Conservation (phyloP, 2,888 invertebrate species). For the Malthinus seriepunctatus region DNA sequence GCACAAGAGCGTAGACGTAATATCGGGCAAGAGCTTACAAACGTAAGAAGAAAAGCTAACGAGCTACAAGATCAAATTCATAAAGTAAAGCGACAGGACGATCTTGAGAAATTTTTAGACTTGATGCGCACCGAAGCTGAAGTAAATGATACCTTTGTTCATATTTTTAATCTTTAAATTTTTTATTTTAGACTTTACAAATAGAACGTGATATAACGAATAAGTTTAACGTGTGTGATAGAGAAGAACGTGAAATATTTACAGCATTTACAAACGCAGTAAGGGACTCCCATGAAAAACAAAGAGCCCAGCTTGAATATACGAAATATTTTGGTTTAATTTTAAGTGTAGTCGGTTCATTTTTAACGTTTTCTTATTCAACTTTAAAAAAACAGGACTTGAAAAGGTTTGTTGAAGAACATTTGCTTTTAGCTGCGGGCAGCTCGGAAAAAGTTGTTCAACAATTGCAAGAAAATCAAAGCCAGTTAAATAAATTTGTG, state of each 20-base stretch:
- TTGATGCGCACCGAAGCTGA: slow-evolving; percentile 72
- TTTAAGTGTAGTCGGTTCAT: slow-evolving; percentile 49
- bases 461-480: slow-evolving; percentile 13
- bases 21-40: slow-evolving; percentile 62
- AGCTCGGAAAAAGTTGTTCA: neutral
- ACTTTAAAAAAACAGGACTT: slow-evolving; percentile 48
- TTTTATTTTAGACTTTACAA: slow-evolving; percentile 57
- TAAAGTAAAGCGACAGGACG: slow-evolving; percentile 73
- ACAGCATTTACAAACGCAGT: slow-evolving; percentile 74
- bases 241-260: slow-evolving; percentile 76
- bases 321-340: slow-evolving; percentile 76
- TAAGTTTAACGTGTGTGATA: slow-evolving; percentile 68
- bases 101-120: slow-evolving; percentile 68
- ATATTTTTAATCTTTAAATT: slow-evolving; percentile 15
- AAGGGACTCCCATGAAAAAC: slow-evolving; percentile 81
- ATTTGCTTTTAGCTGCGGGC: slow-evolving; percentile 1
- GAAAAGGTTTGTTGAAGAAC: slow-evolving; percentile 31
- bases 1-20: slow-evolving; percentile 70
- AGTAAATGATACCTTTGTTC: slow-evolving; percentile 46
- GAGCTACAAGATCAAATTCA: slow-evolving; percentile 77
- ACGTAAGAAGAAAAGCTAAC: slow-evolving; percentile 66
- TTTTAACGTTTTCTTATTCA: slow-evolving; percentile 48
- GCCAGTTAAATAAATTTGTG: slow-evolving; percentile 9
- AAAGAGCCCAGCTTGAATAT: slow-evolving; percentile 77
- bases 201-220: slow-evolving; percentile 66